Base-by-base conservation (phyloP, 2,113 vertebrate species). In the Pelmatolapia mariae region DNA sequence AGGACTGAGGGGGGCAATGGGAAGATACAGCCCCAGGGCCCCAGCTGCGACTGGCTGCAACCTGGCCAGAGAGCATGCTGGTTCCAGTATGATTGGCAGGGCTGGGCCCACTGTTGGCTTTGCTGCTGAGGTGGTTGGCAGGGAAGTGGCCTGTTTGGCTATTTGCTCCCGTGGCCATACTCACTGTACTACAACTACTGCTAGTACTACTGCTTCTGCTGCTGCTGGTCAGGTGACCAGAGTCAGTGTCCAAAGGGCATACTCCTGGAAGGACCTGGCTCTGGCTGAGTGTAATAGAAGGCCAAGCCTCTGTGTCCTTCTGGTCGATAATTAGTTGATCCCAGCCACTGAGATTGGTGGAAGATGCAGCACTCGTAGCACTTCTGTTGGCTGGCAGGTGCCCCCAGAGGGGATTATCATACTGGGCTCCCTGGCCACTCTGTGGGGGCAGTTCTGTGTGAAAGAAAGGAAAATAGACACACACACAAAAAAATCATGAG, bases 351-450 rank as follows among this genome's bases (percentile, higher is more conserved):
- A 93, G 93, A 90, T 83, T 96, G 95, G 86, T 87, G 53, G 93
- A 95, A 92, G 95, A 90, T 92, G 88, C 94, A 94, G 94, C 88
- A 93, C 86, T 94, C 91, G 97, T 96, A 96, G 98, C 97, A 94
- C 97, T 98, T 96, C 97, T 95, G 96, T 97, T 97, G 93, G 96
- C 87, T 94, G 97, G 96, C 96, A 96, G 96, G 95, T 97, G 97
- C 95, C 97, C 98, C 97, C 98, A 98, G 95, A 96, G 97, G 97
- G 98, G 95, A 97, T 97, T 98, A 94, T 99, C 98, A 99, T 99
- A 98, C 96, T 98, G 98, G 91, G 97, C 97, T 96, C 96, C 97
- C 96, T 96, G 96, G 97, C 97, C 97, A 95, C 97, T 97, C 96
- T 97, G 97, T 89, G 84, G 93, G 86, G 95, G 94, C 93, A 96